A percentile compares a stretch with the other conserved stretches of the same genome.
These are phyloP conservation scores for Drosophila murphyi DNA, from an alignment of 1,140 invertebrate genomes.

Conservation along the genomic window DNA sequence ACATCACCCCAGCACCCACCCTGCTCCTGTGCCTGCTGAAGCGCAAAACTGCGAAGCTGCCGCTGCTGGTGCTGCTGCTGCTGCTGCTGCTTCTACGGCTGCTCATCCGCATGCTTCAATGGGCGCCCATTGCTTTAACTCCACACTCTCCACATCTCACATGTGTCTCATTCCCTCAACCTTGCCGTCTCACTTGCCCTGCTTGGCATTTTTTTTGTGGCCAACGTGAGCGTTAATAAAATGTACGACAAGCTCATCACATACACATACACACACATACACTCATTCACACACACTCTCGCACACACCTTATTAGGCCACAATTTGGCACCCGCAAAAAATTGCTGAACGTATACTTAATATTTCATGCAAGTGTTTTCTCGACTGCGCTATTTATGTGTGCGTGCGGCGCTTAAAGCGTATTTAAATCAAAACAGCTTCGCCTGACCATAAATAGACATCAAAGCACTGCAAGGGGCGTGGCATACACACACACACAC, in stretches of 20 bases:
- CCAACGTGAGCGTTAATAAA: slow-evolving; percentile 60
- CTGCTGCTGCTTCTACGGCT: slow-evolving; percentile 28
- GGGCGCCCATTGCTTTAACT: slow-evolving; percentile 26
- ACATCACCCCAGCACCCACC: neutral
- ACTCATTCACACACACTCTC: slow-evolving; percentile 2
- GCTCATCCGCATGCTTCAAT: slow-evolving; percentile 57
- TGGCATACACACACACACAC: slow-evolving; percentile 14
- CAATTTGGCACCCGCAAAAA: slow-evolving; percentile 55
- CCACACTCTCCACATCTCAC: neutral
- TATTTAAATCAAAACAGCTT: slow-evolving; percentile 49
- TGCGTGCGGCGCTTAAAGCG: slow-evolving; percentile 45
- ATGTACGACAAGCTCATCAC: slow-evolving; percentile 40
- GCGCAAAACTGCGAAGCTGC: slow-evolving; percentile 35
- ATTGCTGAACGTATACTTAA: slow-evolving; percentile 58
- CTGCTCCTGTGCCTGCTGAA: slow-evolving; percentile 42
- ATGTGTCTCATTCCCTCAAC: neutral
- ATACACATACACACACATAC: slow-evolving; percentile 40
- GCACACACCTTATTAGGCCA: slow-evolving; percentile 45
- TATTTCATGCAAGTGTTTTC: slow-evolving; percentile 34
- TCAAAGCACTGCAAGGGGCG: slow-evolving; percentile 62
- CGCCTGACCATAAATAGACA: slow-evolving; percentile 68
- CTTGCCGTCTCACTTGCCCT: neutral
- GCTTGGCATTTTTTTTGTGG: slow-evolving; percentile 28
- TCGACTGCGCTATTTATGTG: slow-evolving; percentile 2
- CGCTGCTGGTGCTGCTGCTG: slow-evolving; percentile 5